Base-by-base conservation (phyloP, 2,888 invertebrate genomes). In the Eupeodes latifasciatus region DNA sequence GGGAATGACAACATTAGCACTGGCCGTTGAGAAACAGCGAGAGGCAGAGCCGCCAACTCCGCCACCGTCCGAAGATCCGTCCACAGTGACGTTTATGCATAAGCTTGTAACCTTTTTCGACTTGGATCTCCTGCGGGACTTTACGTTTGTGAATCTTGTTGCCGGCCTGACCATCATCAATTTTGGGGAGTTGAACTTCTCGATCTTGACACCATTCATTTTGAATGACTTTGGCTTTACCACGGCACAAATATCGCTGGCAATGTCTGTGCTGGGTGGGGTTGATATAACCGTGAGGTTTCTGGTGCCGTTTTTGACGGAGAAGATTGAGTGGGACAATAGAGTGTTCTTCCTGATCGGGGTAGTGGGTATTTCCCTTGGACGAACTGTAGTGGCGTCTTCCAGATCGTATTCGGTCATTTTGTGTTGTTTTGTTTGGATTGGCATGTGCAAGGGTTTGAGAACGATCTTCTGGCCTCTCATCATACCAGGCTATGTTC, bases 401-500 rank as follows among this genome's bases (percentile, higher is more conserved):
- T 94, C 95, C 47, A 95, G 95, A 89, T 94, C 94, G 12, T 96
- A 95, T 91, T 91, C 91, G 12, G 93, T 95, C 1, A 94, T 95
- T 0, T 91, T 96, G 36, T 89, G 94, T 16, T 95, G 96, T 14
- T 95, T 96, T 47, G 94, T 95, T 0, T 94, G 96, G 89, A 95
- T 96, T 87, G 96, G 96, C 0, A 94, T 95, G 81, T 96, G 96
- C 27, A 96, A 96, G 93, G 96, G 96, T 0, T 92, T 96, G 1
- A 94, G 96, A 78, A 96, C 96, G 5, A 96, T 96, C 7, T 96
- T 96, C 91, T 96, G 96, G 95, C 96, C 96, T 0, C 92, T 96
- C 5, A 96, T 96, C 12, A 96, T 96, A 90, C 96, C 96, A 4
- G 95, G 95, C 0, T 95, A 96, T 91, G 96, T 96, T 59, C 95